These are phyloP conservation scores for Sardinella longiceps DNA, from an alignment of 2,797 vertebrate genomes.

Conservation along the genomic window DNA sequence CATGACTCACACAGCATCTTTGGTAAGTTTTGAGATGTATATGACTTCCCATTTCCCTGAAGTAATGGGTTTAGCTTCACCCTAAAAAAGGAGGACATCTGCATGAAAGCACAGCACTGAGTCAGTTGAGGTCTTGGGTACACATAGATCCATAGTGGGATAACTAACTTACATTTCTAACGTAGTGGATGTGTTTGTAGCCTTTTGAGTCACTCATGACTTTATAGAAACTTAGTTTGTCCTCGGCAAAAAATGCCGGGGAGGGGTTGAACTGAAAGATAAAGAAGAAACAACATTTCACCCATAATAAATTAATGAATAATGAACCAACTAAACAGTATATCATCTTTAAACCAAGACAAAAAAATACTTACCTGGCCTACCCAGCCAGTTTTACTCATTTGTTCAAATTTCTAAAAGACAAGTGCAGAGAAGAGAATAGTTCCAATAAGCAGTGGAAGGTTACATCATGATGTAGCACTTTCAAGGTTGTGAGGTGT, in stretches of 20 bases:
- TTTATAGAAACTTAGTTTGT: constrained; percentile 91
- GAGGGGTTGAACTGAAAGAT: constrained; percentile 85
- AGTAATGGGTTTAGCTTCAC: constrained; percentile 81
- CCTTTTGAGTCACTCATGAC: constrained; percentile 90
- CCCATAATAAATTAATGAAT: neutral
- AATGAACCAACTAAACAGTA: neutral
- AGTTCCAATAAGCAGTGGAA: constrained; percentile 63
- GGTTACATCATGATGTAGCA: neutral
- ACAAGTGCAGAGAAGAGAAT: constrained; percentile 26
- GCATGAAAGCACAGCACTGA: neutral
- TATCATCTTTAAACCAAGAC: neutral
- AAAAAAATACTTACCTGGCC: constrained; percentile 84
- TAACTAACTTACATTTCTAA: constrained; percentile 79
- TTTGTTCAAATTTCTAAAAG: constrained; percentile 81
- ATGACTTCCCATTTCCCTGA: constrained; percentile 93
- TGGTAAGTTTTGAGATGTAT: constrained; percentile 85
- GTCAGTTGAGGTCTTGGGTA: neutral
- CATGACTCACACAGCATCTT: constrained; percentile 80
- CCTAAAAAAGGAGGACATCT: constrained; percentile 71
- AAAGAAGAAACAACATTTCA: constrained; percentile 47
- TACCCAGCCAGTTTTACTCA: constrained; percentile 91
- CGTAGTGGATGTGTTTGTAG: constrained; percentile 95
- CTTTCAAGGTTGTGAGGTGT: constrained; percentile 44
- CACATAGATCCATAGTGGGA: constrained; percentile 10
- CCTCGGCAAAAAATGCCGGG: constrained; percentile 85